These are phyloP conservation scores for Macroteleia sp. DNA, from an alignment of 2,888 invertebrate genomes.

Conservation along the genomic window DNA sequence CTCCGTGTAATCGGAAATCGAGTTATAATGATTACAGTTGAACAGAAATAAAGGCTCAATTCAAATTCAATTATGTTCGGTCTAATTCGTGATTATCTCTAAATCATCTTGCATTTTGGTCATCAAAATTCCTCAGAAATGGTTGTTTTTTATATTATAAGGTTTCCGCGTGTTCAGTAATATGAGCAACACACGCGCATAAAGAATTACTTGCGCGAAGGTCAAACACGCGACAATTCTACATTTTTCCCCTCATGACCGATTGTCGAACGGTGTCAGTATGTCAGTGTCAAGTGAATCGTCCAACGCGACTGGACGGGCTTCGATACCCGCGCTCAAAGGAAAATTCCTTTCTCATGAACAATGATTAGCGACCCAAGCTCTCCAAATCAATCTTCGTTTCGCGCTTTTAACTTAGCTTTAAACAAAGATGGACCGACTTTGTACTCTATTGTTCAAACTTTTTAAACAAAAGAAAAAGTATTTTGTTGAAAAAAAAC, in stretches of 20 bases:
- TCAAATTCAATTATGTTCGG: too few relatives aligned
- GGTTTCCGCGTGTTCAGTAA: constrained; percentile 41
- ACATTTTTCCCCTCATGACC: constrained; percentile 62
- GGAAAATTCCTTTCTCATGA: constrained; percentile 63
- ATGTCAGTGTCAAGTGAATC: constrained; percentile 78
- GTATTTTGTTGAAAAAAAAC: too few relatives aligned
- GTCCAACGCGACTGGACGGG: constrained; percentile 50
- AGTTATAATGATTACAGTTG: too few relatives aligned
- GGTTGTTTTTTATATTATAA: constrained; percentile 46
- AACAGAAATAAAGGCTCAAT: too few relatives aligned
- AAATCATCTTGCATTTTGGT: too few relatives aligned
- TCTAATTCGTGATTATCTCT: too few relatives aligned
- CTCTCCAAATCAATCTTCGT: constrained; percentile 23
- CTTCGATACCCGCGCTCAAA: constrained; percentile 64
- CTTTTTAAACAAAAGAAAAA: too few relatives aligned
- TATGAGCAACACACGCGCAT: constrained; percentile 45
- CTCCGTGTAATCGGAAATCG: too few relatives aligned
- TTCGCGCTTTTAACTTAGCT: constrained; percentile 21
- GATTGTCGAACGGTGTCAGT: constrained; percentile 77
- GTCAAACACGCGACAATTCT: constrained; percentile 54
- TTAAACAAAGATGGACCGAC: constrained; percentile 14
- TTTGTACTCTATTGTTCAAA: too few relatives aligned
- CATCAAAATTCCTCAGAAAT: constrained; percentile 22
- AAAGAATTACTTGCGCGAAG: constrained; percentile 54
- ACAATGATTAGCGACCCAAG: constrained; percentile 39